Evolutionary conservation across 2,113 vertebrate species (phyloP).

Genomic region (Chaetodon auriga): DNA sequence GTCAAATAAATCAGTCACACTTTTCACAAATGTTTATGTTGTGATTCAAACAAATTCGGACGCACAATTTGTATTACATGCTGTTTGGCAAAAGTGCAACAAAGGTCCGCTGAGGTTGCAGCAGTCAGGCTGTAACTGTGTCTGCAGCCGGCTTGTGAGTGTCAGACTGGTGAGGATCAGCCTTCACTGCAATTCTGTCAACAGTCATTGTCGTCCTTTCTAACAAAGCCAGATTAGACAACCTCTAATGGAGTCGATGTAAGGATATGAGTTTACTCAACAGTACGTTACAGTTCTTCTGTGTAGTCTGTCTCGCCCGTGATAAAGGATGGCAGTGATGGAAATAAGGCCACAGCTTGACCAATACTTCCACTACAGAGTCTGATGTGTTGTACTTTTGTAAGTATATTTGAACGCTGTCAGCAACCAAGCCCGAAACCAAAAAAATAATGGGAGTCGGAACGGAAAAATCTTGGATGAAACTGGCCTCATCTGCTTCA

Average conservation of each 20-base stretch:
- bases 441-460: not conserved
- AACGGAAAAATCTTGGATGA: not conserved
- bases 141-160: slow-evolving; percentile 2
- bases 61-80: slow-evolving; percentile 29
- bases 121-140: not conserved
- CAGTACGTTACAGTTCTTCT: not conserved
- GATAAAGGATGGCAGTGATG: not conserved
- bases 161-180: not conserved
- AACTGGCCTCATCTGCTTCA: slow-evolving; percentile 23
- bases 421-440: not conserved
- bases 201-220: not conserved
- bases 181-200: not conserved
- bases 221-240: not conserved
- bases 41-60: slow-evolving; percentile 13
- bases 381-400: not conserved
- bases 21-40: slow-evolving; percentile 28
- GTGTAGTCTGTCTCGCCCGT: not conserved
- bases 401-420: not conserved
- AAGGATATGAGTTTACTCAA: not conserved
- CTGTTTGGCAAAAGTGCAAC: slow-evolving; percentile 24
- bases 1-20: slow-evolving; percentile 32
- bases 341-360: not conserved
- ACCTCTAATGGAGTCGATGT: not conserved
- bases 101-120: not conserved
- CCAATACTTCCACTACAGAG: not conserved